Conservation (phyloP, 2,797 vertebrate species). For the Muscicapa striata region DNA sequence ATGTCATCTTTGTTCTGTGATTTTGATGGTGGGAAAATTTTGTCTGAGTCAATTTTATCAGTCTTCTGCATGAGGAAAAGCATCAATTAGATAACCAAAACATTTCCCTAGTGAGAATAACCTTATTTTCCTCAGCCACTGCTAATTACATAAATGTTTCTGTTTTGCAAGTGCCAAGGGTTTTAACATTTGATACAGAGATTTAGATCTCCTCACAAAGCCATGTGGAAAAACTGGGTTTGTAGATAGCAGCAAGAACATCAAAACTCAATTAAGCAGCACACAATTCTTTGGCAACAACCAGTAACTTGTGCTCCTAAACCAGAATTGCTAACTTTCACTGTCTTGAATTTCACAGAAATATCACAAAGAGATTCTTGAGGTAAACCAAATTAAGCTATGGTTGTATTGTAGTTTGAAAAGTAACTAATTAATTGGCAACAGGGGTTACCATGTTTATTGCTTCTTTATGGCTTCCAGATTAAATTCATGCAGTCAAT, state of each 20-base stretch:
- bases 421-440: background rate
- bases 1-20: conserved; percentile 59
- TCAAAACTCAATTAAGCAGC: conserved; percentile 29
- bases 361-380: background rate
- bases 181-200: conserved; percentile 47
- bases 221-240: background rate
- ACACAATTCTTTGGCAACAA: conserved; percentile 13
- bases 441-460: background rate
- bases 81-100: conserved; percentile 45
- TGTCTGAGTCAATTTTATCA: conserved; percentile 55
- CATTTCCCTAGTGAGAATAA: conserved; percentile 52
- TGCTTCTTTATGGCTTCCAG: background rate
- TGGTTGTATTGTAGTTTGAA: background rate
- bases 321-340: conserved; percentile 8
- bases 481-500: background rate
- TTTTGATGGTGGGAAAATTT: conserved; percentile 57
- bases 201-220: conserved; percentile 31
- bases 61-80: conserved; percentile 31
- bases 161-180: conserved; percentile 2
- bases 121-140: conserved; percentile 34
- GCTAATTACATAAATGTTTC: conserved; percentile 46
- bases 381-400: background rate
- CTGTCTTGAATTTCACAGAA: conserved; percentile 43
- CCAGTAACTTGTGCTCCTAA: conserved; percentile 1
- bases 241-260: conserved; percentile 15